Conservation (phyloP, 2,113 vertebrate genomes). For the Ranitomeya imitator region DNA sequence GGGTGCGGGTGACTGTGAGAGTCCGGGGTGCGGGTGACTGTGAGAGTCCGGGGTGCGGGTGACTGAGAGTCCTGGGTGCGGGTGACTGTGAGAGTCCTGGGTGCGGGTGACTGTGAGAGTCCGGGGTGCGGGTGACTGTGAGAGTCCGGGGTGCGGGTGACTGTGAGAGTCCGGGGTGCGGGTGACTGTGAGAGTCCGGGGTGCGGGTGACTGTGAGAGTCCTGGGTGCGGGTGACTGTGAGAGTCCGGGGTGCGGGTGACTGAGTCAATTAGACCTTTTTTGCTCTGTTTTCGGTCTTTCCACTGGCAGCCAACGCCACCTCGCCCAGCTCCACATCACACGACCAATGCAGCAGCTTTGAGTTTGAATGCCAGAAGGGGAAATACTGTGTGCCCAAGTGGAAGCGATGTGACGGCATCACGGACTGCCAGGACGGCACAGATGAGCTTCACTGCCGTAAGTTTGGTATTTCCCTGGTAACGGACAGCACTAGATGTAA, state of each 20-base stretch:
- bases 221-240: background rate
- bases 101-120: too few species aligned
- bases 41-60: too few species aligned
- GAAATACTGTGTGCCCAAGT: conserved; percentile 86
- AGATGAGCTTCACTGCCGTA: conserved; percentile 88
- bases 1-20: too few species aligned
- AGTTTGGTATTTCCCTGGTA: conserved; percentile 65
- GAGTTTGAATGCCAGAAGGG: conserved; percentile 86
- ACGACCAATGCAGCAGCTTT: conserved; percentile 76
- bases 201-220: too few species aligned
- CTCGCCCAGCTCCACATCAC: conserved; percentile 64
- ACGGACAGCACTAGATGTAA: background rate
- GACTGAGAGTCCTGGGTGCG: too few species aligned
- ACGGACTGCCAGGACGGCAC: conserved; percentile 86
- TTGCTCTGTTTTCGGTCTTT: background rate
- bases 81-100: too few species aligned
- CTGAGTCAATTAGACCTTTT: background rate
- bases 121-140: too few species aligned
- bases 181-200: too few species aligned
- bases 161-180: too few species aligned
- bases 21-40: too few species aligned
- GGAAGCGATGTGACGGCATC: conserved; percentile 87
- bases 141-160: too few species aligned
- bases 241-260: background rate
- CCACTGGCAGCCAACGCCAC: conserved; percentile 62